Evolutionary conservation across 2,888 invertebrate species (phyloP).

Genomic region (Barypeithes pellucidus): DNA sequence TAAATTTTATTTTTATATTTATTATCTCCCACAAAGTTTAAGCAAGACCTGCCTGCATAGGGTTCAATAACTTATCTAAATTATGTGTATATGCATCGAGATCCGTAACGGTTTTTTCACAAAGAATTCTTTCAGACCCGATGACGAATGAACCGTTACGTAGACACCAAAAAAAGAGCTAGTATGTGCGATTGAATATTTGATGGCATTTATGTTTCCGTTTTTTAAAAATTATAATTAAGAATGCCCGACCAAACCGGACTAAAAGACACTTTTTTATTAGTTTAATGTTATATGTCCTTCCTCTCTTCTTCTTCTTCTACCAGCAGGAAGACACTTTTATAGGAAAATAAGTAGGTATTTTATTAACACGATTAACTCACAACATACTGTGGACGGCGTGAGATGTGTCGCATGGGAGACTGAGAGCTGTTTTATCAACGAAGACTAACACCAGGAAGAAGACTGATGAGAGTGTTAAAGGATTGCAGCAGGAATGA

Average conservation of each 20-base stretch:
- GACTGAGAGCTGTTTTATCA: too few species aligned
- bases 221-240: neutral
- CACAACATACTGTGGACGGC: too few species aligned
- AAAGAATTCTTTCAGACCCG: conserved; percentile 26
- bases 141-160: conserved; percentile 1
- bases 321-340: too few species aligned
- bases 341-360: too few species aligned
- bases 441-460: too few species aligned
- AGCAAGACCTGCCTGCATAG: conserved; percentile 31
- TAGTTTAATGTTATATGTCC: too few species aligned
- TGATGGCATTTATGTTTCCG: neutral
- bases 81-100: conserved; percentile 28
- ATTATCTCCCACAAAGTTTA: conserved; percentile 15
- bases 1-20: conserved; percentile 31
- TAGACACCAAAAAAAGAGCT: conserved; percentile 2
- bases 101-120: conserved; percentile 31
- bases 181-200: neutral
- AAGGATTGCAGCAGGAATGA: too few species aligned
- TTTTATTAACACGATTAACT: too few species aligned
- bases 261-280: too few species aligned
- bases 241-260: neutral
- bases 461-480: too few species aligned
- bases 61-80: conserved; percentile 31
- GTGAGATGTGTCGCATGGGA: too few species aligned
- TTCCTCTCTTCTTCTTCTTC: too few species aligned